These are phyloP conservation scores for Conops quadrifasciatus DNA, from an alignment of 2,888 invertebrate species.

Conservation along the genomic window DNA sequence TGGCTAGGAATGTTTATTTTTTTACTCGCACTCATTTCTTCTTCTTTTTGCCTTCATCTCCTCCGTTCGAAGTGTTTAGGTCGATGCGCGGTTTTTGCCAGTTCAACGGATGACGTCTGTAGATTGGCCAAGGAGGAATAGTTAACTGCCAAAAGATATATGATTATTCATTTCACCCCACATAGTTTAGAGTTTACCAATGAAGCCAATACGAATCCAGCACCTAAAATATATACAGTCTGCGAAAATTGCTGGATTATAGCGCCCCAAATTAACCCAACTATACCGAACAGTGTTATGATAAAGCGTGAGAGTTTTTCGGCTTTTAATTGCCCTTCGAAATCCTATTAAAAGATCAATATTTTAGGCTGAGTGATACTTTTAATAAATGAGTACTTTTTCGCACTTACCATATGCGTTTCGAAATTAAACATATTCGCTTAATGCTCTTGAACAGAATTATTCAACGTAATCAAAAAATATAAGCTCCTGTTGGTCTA, in stretches of 20 bases:
- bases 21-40: conserved; percentile 54
- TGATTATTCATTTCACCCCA: not conserved
- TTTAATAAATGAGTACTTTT: not conserved
- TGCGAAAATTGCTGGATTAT: conserved; percentile 95
- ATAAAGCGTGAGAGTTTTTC: conserved; percentile 90
- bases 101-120: conserved; percentile 83
- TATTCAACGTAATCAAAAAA: conserved; percentile 28
- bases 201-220: conserved; percentile 87
- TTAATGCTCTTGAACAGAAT: not conserved
- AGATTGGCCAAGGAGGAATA: conserved; percentile 97
- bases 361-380: not conserved
- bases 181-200: conserved; percentile 68
- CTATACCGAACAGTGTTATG: conserved; percentile 88
- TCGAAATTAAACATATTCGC: conserved; percentile 60
- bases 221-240: conserved; percentile 90
- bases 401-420: conserved; percentile 64
- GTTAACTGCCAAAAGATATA: conserved; percentile 71
- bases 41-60: conserved; percentile 67
- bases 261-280: conserved; percentile 92
- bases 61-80: conserved; percentile 55
- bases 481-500: conserved; percentile 40
- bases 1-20: conserved; percentile 16
- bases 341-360: conserved; percentile 71
- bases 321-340: conserved; percentile 88
- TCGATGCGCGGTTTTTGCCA: conserved; percentile 83